A percentile compares a stretch with the other conserved stretches of the same genome.
These are phyloP conservation scores for Aethes cnicana DNA, from an alignment of 2,888 invertebrate species.

Conservation along the genomic window DNA sequence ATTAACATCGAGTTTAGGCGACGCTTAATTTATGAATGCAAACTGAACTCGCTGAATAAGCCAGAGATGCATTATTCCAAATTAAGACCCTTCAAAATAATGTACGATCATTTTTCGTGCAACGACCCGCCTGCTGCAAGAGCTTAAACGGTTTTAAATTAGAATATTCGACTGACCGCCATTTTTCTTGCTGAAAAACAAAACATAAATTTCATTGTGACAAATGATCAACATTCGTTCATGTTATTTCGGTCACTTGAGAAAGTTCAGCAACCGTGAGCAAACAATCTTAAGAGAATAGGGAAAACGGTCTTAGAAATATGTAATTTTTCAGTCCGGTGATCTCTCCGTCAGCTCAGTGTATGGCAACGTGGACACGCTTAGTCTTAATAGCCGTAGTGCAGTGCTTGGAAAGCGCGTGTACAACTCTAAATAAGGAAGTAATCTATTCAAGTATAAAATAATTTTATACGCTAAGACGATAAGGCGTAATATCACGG, in stretches of 20 bases:
- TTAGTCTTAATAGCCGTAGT: too few species aligned
- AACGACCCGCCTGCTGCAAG: constrained; percentile 61
- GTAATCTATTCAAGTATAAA: constrained; percentile 20
- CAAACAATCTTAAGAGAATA: constrained; percentile 22
- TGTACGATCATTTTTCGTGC: constrained; percentile 55
- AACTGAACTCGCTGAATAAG: constrained; percentile 16
- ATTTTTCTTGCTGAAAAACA: constrained; percentile 51
- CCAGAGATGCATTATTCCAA: constrained; percentile 23
- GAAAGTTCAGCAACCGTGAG: constrained; percentile 39
- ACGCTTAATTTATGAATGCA: constrained; percentile 25
- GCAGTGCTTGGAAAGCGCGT: constrained; percentile 6
- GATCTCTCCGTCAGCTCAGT: not conserved
- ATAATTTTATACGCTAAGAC: constrained; percentile 31
- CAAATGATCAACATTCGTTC: constrained; percentile 46
- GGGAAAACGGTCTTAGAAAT: not conserved
- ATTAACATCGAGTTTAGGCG: constrained; percentile 8
- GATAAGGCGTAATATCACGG: constrained; percentile 51
- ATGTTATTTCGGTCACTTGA: constrained; percentile 37
- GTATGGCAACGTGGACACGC: too few species aligned
- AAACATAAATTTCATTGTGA: constrained; percentile 49
- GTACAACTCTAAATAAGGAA: constrained; percentile 10
- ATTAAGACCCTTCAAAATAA: constrained; percentile 27
- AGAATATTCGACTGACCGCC: constrained; percentile 63
- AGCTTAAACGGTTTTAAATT: constrained; percentile 64
- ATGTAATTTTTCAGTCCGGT: not conserved